Percentiles rank a stretch among this genome's conserved stretches.
Conservation (phyloP, 1,140 invertebrate genomes). For the Muscidifurax raptorellus region DNA sequence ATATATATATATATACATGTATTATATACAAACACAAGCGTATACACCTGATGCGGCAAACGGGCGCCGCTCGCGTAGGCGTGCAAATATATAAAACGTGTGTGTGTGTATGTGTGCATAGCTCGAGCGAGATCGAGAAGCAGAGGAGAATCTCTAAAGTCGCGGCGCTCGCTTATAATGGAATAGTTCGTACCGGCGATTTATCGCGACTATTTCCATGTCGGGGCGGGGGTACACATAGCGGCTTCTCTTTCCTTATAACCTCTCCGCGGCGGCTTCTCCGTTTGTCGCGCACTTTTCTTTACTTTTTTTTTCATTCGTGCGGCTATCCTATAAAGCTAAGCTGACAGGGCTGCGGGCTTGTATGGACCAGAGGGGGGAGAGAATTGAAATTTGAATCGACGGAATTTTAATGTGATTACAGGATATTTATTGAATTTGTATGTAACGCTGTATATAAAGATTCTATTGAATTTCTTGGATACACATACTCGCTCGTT, state of each 20-base stretch:
- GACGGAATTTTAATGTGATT: neutral
- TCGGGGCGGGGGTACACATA: neutral
- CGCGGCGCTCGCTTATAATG: neutral
- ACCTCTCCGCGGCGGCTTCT: neutral
- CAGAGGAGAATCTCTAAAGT: neutral
- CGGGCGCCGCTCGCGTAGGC: neutral
- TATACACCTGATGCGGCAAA: neutral
- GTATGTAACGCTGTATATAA: too few relatives aligned
- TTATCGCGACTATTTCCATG: slow-evolving; percentile 1
- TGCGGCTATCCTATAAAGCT: neutral
- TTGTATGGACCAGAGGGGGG: neutral
- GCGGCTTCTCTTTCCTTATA: neutral
- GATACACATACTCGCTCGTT: neutral
- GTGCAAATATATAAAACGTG: neutral
- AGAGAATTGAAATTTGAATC: neutral
- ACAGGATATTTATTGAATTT: neutral
- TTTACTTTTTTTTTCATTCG: neutral
- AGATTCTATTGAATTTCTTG: neutral
- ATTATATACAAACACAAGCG: neutral
- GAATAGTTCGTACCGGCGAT: neutral
- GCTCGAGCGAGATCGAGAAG: slow-evolving; percentile 40
- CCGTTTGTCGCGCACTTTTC: neutral
- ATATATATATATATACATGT: neutral
- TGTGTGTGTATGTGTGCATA: neutral
- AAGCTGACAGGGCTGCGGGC: neutral